Evolutionary conservation across 2,113 vertebrate species (phyloP), one percentile per base, ranked within the genome.

Genomic region (Galemys pyrenaicus): DNA sequence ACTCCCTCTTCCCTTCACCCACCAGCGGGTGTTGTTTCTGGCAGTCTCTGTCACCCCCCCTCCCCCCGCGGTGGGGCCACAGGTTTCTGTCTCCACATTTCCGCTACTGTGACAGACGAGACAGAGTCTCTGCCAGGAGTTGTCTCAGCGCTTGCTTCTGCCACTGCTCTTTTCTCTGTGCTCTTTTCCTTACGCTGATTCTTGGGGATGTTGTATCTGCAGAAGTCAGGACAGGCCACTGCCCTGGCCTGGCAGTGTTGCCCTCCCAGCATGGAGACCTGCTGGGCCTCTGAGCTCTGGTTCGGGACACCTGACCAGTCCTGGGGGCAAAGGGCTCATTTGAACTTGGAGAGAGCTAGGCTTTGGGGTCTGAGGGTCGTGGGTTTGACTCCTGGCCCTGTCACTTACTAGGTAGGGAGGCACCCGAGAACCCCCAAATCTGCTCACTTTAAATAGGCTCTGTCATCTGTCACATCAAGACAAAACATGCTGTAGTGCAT

Each of bases 31-130:
- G 86, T 54, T 94, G 56, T 89, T 89, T 86, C 89, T 74, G 54
- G 70, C 41, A 3, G 81, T 70, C 2, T 5, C 74, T 35, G 28
- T 77, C 94, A 60, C 84, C 58, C 58, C 75, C 1, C 6, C 58
- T 64, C 75, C 1, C 6, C 64, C 4, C 6, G 44, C 54, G 74
- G 35, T 0, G 44, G 86, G 68, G 32, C 67, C 3, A 1, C 78
- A 6, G 67, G 51, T 73, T 73, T 94, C 77, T 93, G 92, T 86
- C 74, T 56, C 56, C 26, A 11, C 65, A 4, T 74, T 17, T 41
- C 94, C 79, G 68, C 74, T 60, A 1, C 54, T 0, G 46, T 95
- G 92, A 83, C 74, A 94, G 92, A 94, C 65, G 77, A 62, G 79
- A 87, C 89, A 10, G 77, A 77, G 9, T 70, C 68, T 51, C 75